Base-by-base conservation (phyloP, 2,888 invertebrate species). In the Drosophila meridiana region DNA sequence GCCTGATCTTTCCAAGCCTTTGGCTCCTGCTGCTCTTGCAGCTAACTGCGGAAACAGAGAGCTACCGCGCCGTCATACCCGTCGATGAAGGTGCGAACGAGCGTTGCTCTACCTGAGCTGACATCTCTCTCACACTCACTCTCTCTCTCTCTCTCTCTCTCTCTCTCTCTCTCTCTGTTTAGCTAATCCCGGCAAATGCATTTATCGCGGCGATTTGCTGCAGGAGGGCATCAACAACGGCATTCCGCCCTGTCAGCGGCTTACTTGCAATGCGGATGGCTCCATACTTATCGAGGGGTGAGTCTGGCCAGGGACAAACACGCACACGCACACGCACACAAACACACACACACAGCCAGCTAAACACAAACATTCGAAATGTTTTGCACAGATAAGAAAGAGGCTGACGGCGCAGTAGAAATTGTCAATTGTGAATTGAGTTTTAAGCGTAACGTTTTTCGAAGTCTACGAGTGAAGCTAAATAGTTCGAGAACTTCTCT, bases 261-360 rank as follows among this genome's bases (percentile, higher is more conserved):
- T 92, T 61, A 93, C 89, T 4, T 92, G 92, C 69, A 70, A 91
- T 53, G 80, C 80, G 45, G 86, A 93, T 76, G 92, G 92, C 66
- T 87, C 92, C 47, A 84, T 92, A 63, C 74, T 87, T 34, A 89
- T 92, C 63, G 92, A 92, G 75, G 93, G 93, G 93, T 92, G 74
- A 92, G 92, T 77, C 43, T 58, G 64, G 59, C 62, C 81, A 69
- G 47, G 65, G 47, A 26, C 50, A 57, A 26, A 57, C 28, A 45
- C 30, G 8, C 42, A 45, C 30, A 30, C 38, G 42, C 20, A 53
- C 30, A 26, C 42, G 56, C 61, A 36, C 4, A 50, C 42, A 9
- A 20, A 55, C 38, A 13, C 42, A 36, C 45, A 34, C 30, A 47
- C 20, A 11, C 14, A 50, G 11, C 5, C 4, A 42, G 36, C 36